Evolutionary conservation across 2,888 invertebrate genomes (phyloP).

Genomic region (Pemphredon lugubris): DNA sequence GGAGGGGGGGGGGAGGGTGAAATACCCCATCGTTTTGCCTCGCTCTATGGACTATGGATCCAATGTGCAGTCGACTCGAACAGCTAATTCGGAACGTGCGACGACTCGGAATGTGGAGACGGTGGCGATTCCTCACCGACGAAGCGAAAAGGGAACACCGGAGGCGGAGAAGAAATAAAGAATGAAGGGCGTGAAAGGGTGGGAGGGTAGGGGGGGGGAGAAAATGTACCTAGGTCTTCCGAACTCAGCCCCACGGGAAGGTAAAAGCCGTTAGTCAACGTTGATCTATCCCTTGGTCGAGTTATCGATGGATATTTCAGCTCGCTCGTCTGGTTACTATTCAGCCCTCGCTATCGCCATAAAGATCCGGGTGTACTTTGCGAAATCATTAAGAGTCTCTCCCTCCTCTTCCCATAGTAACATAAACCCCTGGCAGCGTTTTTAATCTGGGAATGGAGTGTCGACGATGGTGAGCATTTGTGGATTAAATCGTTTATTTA

Average conservation of each 20-base stretch:
- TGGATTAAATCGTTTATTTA: too few relatives aligned
- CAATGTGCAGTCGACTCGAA: conserved; percentile 77
- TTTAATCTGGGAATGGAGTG: conserved; percentile 10
- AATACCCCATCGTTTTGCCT: conserved; percentile 61
- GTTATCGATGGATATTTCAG: conserved; percentile 45
- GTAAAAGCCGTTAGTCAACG: conserved; percentile 48
- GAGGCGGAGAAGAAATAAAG: conserved; percentile 43
- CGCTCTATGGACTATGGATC: conserved; percentile 71
- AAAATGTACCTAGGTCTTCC: conserved; percentile 19
- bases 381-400: conserved; percentile 33
- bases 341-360: conserved; percentile 43
- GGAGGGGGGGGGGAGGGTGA: too few relatives aligned
- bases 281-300: conserved; percentile 46
- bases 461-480: not conserved
- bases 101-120: conserved; percentile 75
- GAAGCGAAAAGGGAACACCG: conserved; percentile 32
- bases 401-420: conserved; percentile 6
- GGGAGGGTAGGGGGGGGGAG: conserved; percentile 1
- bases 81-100: conserved; percentile 80
- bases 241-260: conserved; percentile 9
- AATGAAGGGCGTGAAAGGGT: conserved; percentile 14
- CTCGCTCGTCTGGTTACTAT: conserved; percentile 45
- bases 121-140: conserved; percentile 63
- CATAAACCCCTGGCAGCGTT: conserved; percentile 14
- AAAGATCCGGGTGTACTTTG: conserved; percentile 41